Conservation (phyloP, 2,797 vertebrate genomes). For the Phaenicophaeus curvirostris region DNA sequence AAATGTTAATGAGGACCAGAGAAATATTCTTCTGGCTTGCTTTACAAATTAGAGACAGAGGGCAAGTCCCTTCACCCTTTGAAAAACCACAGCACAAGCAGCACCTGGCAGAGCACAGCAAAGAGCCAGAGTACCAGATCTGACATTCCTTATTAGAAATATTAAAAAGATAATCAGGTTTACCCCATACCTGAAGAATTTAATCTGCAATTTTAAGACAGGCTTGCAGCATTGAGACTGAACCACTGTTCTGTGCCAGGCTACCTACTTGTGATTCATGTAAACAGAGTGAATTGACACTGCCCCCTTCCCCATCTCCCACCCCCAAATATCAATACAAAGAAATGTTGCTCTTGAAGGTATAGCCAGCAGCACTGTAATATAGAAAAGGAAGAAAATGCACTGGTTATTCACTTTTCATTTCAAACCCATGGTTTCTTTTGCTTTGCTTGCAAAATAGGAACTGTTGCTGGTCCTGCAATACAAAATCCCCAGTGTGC, state of each 20-base stretch:
- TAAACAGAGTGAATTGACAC: background rate
- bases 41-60: background rate
- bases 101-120: background rate
- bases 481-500: rapidly evolving
- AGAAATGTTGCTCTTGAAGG: background rate
- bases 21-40: background rate
- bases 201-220: background rate
- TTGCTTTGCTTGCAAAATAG: background rate
- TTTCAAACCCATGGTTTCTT: background rate
- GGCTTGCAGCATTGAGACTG: background rate
- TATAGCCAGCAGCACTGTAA: background rate
- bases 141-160: background rate
- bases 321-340: background rate
- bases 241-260: background rate
- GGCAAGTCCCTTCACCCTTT: background rate
- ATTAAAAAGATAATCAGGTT: background rate
- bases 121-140: background rate
- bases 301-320: too few species aligned
- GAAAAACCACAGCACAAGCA: background rate
- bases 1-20: background rate
- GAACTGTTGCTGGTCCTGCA: background rate
- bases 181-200: background rate
- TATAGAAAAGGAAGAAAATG: background rate
- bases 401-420: rapidly evolving
- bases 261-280: background rate